Conservation (phyloP, 2,113 vertebrate species). For the Odontesthes bonariensis region DNA sequence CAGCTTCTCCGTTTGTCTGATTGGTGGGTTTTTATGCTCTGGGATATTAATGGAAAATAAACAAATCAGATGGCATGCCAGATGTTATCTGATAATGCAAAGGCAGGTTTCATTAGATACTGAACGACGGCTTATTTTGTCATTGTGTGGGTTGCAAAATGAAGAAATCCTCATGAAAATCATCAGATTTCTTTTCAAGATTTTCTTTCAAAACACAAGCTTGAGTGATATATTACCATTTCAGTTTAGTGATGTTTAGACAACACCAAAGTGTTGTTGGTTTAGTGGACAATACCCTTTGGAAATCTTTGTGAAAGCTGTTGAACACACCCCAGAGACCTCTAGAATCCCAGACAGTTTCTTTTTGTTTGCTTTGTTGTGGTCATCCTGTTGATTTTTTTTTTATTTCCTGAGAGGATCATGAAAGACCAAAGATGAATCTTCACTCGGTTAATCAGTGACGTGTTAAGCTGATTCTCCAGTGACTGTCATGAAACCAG, state of each 20-base stretch:
- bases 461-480: conserved; percentile 24
- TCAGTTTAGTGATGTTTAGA: background rate
- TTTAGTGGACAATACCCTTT: conserved; percentile 15
- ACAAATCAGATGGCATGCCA: conserved; percentile 24
- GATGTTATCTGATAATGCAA: conserved; percentile 17
- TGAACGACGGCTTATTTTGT: conserved; percentile 18
- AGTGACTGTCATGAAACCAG: conserved; percentile 9
- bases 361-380: conserved; percentile 61
- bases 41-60: background rate
- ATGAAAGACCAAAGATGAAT: conserved; percentile 24
- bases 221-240: background rate
- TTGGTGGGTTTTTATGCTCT: conserved; percentile 4
- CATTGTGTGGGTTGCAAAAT: background rate
- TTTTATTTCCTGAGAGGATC: conserved; percentile 36
- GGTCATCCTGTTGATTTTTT: conserved; percentile 12
- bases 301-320: background rate
- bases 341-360: conserved; percentile 37
- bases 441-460: conserved; percentile 27
- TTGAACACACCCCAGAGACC: conserved; percentile 19
- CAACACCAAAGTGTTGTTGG: conserved; percentile 25
- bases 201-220: background rate
- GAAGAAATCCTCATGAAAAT: background rate
- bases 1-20: background rate
- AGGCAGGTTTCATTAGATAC: conserved; percentile 35
- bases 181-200: background rate